Conservation (phyloP, 92 coral and sea anemone species). For the Parazoanthus swiftii region DNA sequence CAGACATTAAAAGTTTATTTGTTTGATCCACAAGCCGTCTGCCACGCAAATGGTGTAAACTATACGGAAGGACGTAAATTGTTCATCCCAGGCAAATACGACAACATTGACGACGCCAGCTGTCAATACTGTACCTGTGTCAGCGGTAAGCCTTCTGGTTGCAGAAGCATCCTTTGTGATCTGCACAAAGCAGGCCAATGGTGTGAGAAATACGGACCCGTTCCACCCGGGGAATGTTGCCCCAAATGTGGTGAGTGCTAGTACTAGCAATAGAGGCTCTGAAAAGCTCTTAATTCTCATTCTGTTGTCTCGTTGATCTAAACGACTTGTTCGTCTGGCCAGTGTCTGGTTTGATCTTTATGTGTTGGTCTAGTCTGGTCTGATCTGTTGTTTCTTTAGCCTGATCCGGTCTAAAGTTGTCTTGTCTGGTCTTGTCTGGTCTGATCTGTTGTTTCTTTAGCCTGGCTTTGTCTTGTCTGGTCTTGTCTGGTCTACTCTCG, state of each 20-base stretch:
- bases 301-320: too few species aligned
- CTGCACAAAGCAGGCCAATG: background rate
- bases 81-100: background rate
- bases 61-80: background rate
- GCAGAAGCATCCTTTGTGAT: background rate
- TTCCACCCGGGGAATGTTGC: conserved; percentile 17
- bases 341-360: too few species aligned
- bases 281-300: too few species aligned
- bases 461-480: too few species aligned
- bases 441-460: too few species aligned
- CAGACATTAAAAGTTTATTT: background rate
- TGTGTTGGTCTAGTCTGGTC: too few species aligned
- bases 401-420: too few species aligned
- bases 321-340: too few species aligned
- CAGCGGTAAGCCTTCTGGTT: conserved; percentile 8
- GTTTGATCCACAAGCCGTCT: background rate
- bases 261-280: too few species aligned
- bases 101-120: conserved; percentile 4
- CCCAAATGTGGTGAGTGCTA: background rate
- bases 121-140: conserved; percentile 3
- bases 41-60: conserved; percentile 7
- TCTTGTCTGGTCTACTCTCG: too few species aligned
- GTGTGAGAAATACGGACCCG: background rate
- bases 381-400: too few species aligned
- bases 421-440: too few species aligned